These are phyloP conservation scores for Chitala chitala DNA, from an alignment of 2,113 vertebrate species.

Conservation along the genomic window DNA sequence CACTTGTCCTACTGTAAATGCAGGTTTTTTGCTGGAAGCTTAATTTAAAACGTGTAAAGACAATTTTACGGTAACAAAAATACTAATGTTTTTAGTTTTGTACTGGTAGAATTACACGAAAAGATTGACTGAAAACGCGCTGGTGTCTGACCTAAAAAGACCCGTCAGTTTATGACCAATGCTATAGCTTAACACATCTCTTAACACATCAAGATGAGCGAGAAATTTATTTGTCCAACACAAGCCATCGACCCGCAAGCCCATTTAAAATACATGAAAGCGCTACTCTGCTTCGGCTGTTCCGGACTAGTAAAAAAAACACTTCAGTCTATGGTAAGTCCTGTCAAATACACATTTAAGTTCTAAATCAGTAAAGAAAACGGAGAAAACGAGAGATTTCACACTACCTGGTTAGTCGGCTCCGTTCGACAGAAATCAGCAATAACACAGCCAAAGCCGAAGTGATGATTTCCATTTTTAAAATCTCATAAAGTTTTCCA, in stretches of 20 bases:
- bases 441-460: conserved; percentile 19
- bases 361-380: neutral
- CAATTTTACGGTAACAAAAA: neutral
- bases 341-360: neutral
- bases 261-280: too few species aligned
- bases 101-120: neutral
- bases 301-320: neutral
- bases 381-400: neutral
- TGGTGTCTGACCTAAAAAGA: neutral
- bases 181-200: conserved; percentile 3
- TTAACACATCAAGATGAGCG: neutral
- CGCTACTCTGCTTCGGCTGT: neutral
- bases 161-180: conserved; percentile 10
- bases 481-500: conserved; percentile 13
- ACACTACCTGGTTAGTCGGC: conserved; percentile 27
- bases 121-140: too few species aligned
- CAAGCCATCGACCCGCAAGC: too few species aligned
- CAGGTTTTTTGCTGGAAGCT: neutral
- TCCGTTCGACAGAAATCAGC: conserved; percentile 19
- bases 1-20: conserved; percentile 4
- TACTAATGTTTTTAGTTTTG: neutral
- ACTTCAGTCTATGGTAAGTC: neutral
- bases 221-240: too few species aligned
- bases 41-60: conserved; percentile 1
- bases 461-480: conserved; percentile 23